Base-by-base conservation (phyloP, 2,113 vertebrate species). In the Tringa solitaria region DNA sequence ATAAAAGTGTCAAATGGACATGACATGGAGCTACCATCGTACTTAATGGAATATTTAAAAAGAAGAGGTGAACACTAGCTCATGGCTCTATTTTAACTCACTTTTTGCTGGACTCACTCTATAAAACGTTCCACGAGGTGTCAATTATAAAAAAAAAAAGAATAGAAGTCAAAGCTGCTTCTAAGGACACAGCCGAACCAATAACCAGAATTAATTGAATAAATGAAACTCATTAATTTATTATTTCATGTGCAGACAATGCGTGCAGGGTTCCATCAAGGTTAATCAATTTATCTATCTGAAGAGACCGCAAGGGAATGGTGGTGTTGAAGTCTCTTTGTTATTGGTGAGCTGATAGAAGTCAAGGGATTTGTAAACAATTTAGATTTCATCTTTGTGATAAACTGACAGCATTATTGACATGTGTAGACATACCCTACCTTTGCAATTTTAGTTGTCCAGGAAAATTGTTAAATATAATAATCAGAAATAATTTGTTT, bases 241-340 rank as follows among this genome's bases (percentile, higher is more conserved):
- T 46, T 85, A 73, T 93, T 93, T 94, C 69, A 68, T 67, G 32
- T 84, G n/a, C 41, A 86, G n/a, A 59, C 30, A 75, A 57, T 86
- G 10, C 28, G 18, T 68, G 20, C 0, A 3, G 35, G 15, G 11
- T 80, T 92, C 64, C 69, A 73, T 73, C 76, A 89, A 93, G 54
- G 72, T 95, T 98, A 96, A 93, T 97, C 54, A 93, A 87, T 92
- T 93, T 82, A 85, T 78, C 50, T 87, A 27, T 88, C 81, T 41
- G 35, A 95, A 89, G 65, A 80, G 24, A 83, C 14, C 32, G 1
- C 9, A 41, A 33, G 18, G 45, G 83, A 90, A 91, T 61, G 21
- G 60, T 74, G 45, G 33, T 84, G 37, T 46, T 75, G 48, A 94
- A 67, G 14, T 72, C 65, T 96, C 4, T 45, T 96, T 92, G 54